phyloP scores from a whole-genome alignment of 2,888 invertebrate genomes.

The Lampropteryx suffumata region DNA sequence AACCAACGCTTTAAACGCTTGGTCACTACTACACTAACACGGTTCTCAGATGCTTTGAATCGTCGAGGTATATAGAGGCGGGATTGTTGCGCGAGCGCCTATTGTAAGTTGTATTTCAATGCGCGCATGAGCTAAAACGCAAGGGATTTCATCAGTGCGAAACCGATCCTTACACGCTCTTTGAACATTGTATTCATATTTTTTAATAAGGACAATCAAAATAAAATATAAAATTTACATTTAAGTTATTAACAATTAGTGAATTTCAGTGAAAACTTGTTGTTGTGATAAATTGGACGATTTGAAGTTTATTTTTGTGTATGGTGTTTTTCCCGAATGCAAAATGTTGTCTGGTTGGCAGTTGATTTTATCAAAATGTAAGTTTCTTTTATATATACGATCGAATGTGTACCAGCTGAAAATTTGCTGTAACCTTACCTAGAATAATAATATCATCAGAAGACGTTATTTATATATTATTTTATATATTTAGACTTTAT shows the following conservation, averaged over 20 bases:
- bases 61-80: conserved; percentile 64
- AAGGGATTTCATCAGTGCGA: conserved; percentile 19
- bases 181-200: not conserved
- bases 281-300: conserved; percentile 18
- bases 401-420: no score
- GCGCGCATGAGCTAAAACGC: conserved; percentile 41
- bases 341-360: conserved; percentile 76
- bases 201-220: not conserved
- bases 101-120: conserved; percentile 48
- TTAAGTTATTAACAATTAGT: conserved; percentile 3
- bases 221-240: not conserved
- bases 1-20: not conserved
- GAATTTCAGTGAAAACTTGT: conserved; percentile 7
- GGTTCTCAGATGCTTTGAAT: conserved; percentile 30
- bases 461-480: no score
- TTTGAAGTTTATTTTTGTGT: conserved; percentile 36
- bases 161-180: conserved; percentile 16
- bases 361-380: conserved; percentile 70
- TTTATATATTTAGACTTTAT: no score
- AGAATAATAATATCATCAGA: no score
- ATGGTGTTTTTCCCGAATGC: conserved; percentile 28
- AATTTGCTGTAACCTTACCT: no score
- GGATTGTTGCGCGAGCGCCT: conserved; percentile 61
- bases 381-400: conserved; percentile 44
- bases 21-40: not conserved